These are phyloP conservation scores for Nomada fabriciana DNA, from an alignment of 2,888 invertebrate species.

Conservation along the genomic window DNA sequence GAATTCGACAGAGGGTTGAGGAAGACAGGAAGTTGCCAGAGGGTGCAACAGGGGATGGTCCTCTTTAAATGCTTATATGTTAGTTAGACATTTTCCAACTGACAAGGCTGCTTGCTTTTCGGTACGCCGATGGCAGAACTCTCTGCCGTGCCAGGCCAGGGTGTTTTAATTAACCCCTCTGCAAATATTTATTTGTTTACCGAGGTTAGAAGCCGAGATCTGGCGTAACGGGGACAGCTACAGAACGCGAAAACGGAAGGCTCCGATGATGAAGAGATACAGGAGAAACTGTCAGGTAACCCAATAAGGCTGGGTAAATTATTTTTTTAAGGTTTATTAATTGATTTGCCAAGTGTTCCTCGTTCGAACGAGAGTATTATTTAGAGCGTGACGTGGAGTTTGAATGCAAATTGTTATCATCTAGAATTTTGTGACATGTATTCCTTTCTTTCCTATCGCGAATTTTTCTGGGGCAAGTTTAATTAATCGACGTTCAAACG, in stretches of 20 bases:
- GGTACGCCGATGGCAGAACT: constrained; percentile 28
- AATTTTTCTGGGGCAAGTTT: constrained; percentile 22
- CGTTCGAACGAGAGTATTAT: no score
- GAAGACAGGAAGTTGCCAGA: not conserved
- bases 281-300: no score
- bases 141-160: not conserved
- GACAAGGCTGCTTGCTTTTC: constrained; percentile 19
- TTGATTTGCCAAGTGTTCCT: no score
- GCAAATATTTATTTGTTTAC: constrained; percentile 67
- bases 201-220: constrained; percentile 41
- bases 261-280: not conserved
- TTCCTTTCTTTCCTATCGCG: no score
- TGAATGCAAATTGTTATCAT: not conserved
- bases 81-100: constrained; percentile 46
- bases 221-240: constrained; percentile 31
- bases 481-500: constrained; percentile 33
- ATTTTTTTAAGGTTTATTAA: no score
- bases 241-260: constrained; percentile 43
- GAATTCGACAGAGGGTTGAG: not conserved
- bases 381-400: no score
- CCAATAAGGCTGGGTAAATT: no score
- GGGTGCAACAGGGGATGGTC: constrained; percentile 9
- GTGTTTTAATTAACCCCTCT: constrained; percentile 63
- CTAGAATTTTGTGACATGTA: not conserved
- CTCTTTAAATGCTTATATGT: constrained; percentile 56